Evolutionary conservation across 2,797 vertebrate species (phyloP), one percentile per base, ranked within the genome.

Genomic region (Danio kyathit): DNA sequence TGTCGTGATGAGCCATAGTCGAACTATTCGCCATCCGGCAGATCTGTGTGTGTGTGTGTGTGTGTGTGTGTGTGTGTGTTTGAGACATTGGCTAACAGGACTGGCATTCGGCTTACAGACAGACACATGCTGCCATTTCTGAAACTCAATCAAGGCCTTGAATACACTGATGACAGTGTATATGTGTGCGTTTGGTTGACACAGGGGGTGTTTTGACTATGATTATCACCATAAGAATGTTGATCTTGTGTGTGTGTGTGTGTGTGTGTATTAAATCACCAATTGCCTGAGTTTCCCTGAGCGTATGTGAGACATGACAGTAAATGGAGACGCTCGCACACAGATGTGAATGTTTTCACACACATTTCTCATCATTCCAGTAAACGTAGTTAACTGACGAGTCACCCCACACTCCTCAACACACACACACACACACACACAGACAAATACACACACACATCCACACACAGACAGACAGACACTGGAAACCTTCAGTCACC

Each of bases 21-120:
- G n/a, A 77, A 59, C 38, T 44, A 69, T 29, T 21, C 66, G 3
- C 29, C 29, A 29, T 41, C 19, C 8, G 79, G 12, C 87, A 89
- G 84, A 85, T 82, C 74, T 83, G 82, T 85, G 80, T 44, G 80
- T 29, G 29, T 29, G 29, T 29, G 29, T 29, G 29, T 29, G 29
- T 29, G 29, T 29, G 29, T 29, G 29, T 29, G 3, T 29, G n/a
- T n/a, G n/a, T n/a, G n/a, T n/a, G n/a, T n/a, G 29, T 29, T 87
- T 86, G 86, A 89, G 51, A 64, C 87, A 89, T 80, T 59, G n/a
- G 78, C 84, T 85, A 76, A 84, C 74, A 77, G n/a, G 51, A 19
- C 75, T 67, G 63, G 54, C 63, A 46, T 64, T 67, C 40, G 57
- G 40, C 46, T 46, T 44, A 44, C 4, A 43, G 67, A 21, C 14